These are phyloP conservation scores for Sebastes schlegelii DNA, from an alignment of 2,113 vertebrate species.

Conservation along the genomic window DNA sequence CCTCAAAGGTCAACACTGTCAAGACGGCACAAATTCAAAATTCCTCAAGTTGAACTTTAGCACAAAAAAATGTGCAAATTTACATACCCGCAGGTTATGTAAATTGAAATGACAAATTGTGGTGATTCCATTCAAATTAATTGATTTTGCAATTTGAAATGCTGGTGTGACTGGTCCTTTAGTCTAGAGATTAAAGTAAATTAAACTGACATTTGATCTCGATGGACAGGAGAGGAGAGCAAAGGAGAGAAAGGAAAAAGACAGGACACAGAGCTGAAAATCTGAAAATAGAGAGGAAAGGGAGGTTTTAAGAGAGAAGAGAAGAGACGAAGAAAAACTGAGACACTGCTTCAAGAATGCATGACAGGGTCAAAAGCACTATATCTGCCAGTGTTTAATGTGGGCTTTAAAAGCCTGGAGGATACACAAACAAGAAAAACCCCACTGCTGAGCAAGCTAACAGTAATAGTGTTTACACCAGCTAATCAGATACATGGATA, in stretches of 20 bases:
- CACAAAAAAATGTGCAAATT: background rate
- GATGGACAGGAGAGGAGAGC: background rate
- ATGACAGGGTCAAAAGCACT: constrained; percentile 40
- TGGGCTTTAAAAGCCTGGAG: constrained; percentile 37
- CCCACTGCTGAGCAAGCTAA: constrained; percentile 56
- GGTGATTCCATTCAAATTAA: background rate
- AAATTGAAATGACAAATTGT: background rate
- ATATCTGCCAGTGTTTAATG: constrained; percentile 42
- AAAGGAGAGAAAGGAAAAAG: background rate
- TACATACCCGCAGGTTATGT: background rate
- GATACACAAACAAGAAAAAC: constrained; percentile 50
- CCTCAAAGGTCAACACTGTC: too few relatives aligned
- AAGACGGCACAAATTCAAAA: background rate
- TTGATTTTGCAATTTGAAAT: background rate
- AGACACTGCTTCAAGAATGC: constrained; percentile 41
- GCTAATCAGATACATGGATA: constrained; percentile 39
- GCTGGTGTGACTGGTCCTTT: background rate
- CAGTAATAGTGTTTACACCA: constrained; percentile 54
- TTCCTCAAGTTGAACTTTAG: background rate
- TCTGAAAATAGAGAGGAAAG: constrained; percentile 8
- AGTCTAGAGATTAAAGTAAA: background rate
- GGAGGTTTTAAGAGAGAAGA: background rate
- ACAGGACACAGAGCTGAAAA: constrained; percentile 1
- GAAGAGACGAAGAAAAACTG: constrained; percentile 3
- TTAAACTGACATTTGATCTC: background rate